phyloP scores from a whole-genome alignment of 2,113 vertebrate species.

The Galemys pyrenaicus region DNA sequence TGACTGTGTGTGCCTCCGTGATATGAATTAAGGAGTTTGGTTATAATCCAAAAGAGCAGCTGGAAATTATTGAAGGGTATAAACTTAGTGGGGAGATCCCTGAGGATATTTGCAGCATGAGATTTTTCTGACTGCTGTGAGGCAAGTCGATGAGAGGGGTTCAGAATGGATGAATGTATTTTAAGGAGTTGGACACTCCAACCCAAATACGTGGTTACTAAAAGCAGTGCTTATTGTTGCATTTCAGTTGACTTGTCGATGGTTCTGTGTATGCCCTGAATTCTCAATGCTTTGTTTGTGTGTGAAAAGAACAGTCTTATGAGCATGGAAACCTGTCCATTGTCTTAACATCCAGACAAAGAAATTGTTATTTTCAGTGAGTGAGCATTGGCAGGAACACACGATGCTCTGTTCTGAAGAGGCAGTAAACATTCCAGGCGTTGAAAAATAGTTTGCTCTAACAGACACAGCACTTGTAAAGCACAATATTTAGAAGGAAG shows the following conservation, averaged over 20 bases:
- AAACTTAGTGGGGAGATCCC: background rate
- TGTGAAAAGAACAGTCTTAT: background rate
- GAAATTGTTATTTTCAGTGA: conserved; percentile 22
- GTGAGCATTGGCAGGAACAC: background rate
- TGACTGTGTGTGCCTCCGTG: background rate
- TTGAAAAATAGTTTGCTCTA: conserved; percentile 5
- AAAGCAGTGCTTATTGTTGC: background rate
- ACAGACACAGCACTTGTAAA: conserved; percentile 33
- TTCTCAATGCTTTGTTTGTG: background rate
- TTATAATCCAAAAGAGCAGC: background rate
- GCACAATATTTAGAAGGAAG: conserved; percentile 40
- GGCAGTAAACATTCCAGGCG: background rate
- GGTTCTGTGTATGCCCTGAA: background rate
- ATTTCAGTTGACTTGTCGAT: background rate
- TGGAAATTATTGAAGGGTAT: background rate
- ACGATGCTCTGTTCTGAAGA: conserved; percentile 22
- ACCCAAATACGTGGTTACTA: background rate
- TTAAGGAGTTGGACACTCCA: background rate
- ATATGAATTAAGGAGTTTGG: background rate
- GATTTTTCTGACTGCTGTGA: background rate
- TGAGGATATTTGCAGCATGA: background rate
- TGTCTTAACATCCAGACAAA: conserved; percentile 50
- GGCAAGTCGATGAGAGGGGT: background rate
- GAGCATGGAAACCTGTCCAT: conserved; percentile 25
- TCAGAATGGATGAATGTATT: background rate